A percentile compares a stretch with the other conserved stretches of the same genome.
Evolutionary conservation across 2,797 vertebrate species (phyloP).

Genomic region (Microtus obscurus): DNA sequence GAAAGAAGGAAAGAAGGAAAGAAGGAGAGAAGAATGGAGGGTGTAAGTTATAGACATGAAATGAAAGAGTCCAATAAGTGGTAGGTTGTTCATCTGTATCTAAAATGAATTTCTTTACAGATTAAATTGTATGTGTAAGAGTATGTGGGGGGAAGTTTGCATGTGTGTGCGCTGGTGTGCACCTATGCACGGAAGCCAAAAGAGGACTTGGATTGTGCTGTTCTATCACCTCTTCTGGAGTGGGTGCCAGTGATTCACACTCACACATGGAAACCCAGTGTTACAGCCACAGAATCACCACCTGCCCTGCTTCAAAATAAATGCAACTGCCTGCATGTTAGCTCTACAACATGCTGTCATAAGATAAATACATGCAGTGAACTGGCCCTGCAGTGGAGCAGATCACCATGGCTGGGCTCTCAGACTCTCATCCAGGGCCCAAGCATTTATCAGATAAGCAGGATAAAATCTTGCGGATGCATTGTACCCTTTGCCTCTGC

Average conservation of each 20-base stretch:
- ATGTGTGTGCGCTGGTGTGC: background rate
- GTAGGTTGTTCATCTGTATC: background rate
- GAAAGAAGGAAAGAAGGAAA: rapidly evolving
- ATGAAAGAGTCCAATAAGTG: background rate
- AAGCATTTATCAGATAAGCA: background rate
- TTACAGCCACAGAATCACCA: background rate
- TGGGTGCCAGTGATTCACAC: background rate
- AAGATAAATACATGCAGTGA: background rate
- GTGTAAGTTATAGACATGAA: rapidly evolving
- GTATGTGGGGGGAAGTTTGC: background rate
- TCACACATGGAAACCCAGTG: background rate
- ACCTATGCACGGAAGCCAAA: background rate
- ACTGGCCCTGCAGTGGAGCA: rapidly evolving
- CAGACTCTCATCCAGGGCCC: background rate
- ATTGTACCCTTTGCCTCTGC: no score
- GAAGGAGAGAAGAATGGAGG: no score
- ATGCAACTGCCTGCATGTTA: background rate
- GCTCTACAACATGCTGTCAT: no score
- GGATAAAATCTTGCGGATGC: no score
- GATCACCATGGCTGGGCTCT: no score
- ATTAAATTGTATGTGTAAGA: background rate
- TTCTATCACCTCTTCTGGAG: background rate
- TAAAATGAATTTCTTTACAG: background rate
- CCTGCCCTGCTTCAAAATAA: background rate
- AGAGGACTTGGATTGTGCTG: background rate